Base-by-base conservation (phyloP, 2,888 invertebrate species). In the Polydrusus cervinus region DNA sequence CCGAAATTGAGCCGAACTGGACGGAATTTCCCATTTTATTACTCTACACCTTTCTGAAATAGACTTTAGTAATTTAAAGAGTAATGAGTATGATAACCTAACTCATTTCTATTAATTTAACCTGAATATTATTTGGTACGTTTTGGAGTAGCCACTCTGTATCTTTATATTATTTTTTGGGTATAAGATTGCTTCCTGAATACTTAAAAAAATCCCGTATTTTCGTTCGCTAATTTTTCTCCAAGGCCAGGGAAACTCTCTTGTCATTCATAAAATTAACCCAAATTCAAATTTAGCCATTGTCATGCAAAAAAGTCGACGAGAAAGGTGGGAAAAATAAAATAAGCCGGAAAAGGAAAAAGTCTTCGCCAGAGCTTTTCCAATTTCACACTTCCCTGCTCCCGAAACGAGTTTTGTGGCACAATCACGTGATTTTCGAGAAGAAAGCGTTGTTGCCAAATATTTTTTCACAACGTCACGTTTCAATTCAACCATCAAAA, bases 371-470 rank as follows among this genome's bases (percentile, higher is more conserved):
- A 80, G 78, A 68, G 86, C 84, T 86, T 87, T 87, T 87, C 87
- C 86, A 87, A 87, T 87, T 87, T 87, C 87, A 87, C 87, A 87
- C 85, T 81, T 83, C 60, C 71, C 40, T 47, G 75, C 34, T n/a
- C 67, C 18, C 65, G 49, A 51, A 71, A 65, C 61, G 75, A 66
- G 68, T 75, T 69, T 75, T 71, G 60, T 60, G 75, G 53, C 75
- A 67, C 71, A 65, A 71, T 71, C 71, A 67, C 75, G 71, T 71
- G 71, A 64, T 64, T 65, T 51, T 40, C 7, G 64, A 71, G 10
- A 64, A 25, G 57, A 60, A 18, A 55, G 57, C 57, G 34, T 10
- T 57, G 57, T 57, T 57, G 57, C 38, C 57, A 10, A 1, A n/a
- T 57, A 16, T 57, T 38, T 38, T 57, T 57, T 30, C n/a, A 8